Base-by-base conservation (phyloP, 2,797 vertebrate genomes). In the Rallus crepitans region DNA sequence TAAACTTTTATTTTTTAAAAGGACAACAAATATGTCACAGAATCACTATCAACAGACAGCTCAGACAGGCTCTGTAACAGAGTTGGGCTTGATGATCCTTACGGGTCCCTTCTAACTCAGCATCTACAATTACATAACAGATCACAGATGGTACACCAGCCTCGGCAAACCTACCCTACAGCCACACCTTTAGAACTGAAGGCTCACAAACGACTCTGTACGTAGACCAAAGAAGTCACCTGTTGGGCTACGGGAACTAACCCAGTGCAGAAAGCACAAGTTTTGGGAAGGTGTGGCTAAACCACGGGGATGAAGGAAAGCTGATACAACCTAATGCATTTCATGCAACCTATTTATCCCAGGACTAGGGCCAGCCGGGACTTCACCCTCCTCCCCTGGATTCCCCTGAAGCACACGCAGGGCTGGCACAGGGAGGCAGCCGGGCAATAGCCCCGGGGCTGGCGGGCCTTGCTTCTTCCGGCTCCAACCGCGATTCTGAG, bases 231-330 rank as follows among this genome's bases (percentile, higher is more conserved):
- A 30, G 12, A 37, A 37, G 23, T 3, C 55, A 5, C 18, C 45
- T 28, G 35, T 31, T 7, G 37, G 7, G 39, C 17, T 10, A 12
- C 0, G 15, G 0, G 18, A 21, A 6, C 3, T 4, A 23, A 6
- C 18, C 35, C 21, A 20, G 30, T 2, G 30, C 21, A 15, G n/a
- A n/a, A 31, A 35, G n/a, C 24, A 24, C 3, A 6, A 19, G 19
- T 27, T 47, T 37, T 7, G 66, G 31, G 18, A 73, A 42, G 35
- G 19, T 5, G 55, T 0, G 21, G 21, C 31, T 52, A 50, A 59
- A n/a, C 35, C 35, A 19, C 7, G 14, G 42, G 30, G 48, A 27
- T 2, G 50, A 35, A n/a, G 37, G 19, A 12, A 68, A 80, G 19
- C 48, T 47, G 15, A 35, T 3, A 11, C 30, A 33, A 17, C 39